These are phyloP conservation scores for Engystomops pustulosus DNA, from an alignment of 2,113 vertebrate species.

Conservation along the genomic window DNA sequence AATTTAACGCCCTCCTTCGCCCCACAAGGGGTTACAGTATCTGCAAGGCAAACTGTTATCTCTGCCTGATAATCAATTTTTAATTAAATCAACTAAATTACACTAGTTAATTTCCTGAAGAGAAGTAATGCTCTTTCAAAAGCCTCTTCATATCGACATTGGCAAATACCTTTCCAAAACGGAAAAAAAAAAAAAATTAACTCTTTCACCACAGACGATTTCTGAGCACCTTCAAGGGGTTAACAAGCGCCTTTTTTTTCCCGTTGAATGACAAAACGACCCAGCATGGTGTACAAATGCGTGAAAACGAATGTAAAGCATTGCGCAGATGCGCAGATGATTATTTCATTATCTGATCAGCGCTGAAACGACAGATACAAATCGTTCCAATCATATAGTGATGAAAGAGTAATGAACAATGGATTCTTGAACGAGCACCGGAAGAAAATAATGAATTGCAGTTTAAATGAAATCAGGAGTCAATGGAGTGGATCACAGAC, in stretches of 20 bases:
- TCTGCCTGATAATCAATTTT: conserved; percentile 45
- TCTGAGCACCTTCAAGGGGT: not conserved
- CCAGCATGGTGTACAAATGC: conserved; percentile 70
- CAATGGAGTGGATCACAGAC: conserved; percentile 73
- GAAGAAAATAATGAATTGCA: conserved; percentile 80
- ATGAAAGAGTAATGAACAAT: conserved; percentile 81
- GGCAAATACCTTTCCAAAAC: not conserved
- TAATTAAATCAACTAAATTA: conserved; percentile 53
- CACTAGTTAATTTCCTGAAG: conserved; percentile 40
- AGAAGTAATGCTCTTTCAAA: conserved; percentile 58
- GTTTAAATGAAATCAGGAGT: conserved; percentile 76
- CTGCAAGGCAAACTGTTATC: conserved; percentile 35
- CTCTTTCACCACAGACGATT: not conserved
- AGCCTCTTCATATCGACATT: conserved; percentile 58
- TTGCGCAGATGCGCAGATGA: conserved; percentile 75
- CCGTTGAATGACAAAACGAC: conserved; percentile 73
- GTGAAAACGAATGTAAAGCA: conserved; percentile 75
- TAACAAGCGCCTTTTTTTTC: conserved; percentile 62
- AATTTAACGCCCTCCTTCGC: not conserved
- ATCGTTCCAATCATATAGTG: conserved; percentile 76
- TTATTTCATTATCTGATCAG: conserved; percentile 81
- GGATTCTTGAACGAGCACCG: conserved; percentile 73
- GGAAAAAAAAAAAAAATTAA: no score
- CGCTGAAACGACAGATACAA: conserved; percentile 78
- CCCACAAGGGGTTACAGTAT: conserved; percentile 16